phyloP scores from a whole-genome alignment of 2,797 vertebrate species.

The Propithecus perrieri region DNA sequence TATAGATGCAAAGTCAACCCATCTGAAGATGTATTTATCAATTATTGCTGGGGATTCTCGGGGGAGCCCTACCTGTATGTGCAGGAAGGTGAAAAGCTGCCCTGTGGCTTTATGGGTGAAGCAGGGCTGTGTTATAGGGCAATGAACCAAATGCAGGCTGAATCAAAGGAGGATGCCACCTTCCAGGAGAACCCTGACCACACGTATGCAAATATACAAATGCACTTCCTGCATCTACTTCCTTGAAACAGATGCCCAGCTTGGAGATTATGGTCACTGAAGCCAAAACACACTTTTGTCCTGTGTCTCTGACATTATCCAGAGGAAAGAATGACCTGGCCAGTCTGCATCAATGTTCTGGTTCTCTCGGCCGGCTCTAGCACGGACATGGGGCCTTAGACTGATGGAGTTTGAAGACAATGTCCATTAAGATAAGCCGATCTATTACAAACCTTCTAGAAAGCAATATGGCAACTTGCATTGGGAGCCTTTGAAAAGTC shows the following conservation, averaged over 20 bases:
- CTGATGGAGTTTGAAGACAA: neutral
- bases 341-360: neutral
- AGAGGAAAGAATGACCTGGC: neutral
- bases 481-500: constrained; percentile 42
- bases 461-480: neutral
- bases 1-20: neutral
- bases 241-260: neutral
- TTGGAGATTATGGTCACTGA: neutral
- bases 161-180: neutral
- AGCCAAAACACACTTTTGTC: neutral
- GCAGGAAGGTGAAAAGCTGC: neutral
- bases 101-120: neutral
- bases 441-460: constrained; percentile 41
- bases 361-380: neutral
- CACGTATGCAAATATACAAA: neutral
- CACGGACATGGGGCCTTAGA: neutral
- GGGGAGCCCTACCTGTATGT: neutral
- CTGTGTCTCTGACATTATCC: neutral
- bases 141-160: neutral
- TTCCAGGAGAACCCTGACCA: neutral
- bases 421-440: neutral
- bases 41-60: neutral
- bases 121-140: neutral
- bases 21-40: neutral
- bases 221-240: neutral